Evolutionary conservation across 2,797 vertebrate genomes (phyloP), one percentile per base, ranked within the genome.

Genomic region (Centroberyx gerrardi): DNA sequence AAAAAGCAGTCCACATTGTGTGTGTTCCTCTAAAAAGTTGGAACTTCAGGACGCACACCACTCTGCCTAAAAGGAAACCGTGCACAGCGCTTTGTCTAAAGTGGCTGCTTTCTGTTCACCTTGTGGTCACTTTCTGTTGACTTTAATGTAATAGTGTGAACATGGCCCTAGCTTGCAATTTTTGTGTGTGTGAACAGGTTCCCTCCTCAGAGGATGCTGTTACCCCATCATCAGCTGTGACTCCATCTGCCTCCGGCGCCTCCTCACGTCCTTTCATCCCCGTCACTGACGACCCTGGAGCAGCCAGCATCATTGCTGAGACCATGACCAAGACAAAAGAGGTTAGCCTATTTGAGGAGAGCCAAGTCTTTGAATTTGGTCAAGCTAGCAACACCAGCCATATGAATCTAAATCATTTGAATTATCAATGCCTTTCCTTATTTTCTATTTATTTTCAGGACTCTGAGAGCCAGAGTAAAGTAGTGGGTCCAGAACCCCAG

Each of bases 271-370:
- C 98, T 22, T 99, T 99, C 84, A 99, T 99, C 87, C 98, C 98
- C 0, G 98, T 99, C 83, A 99, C 98, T 0, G 98, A 99, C 77
- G 98, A 99, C 90, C 98, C 97, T 0, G 97, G 98, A 84, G 98
- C 98, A 27, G 98, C 98, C 80, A 99, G 97, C 93, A 99, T 99
- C 88, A 99, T 99, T 67, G 98, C 98, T 8, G 98, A 99, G 87
- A 99, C 98, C 63, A 99, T 99, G 98, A 98, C 98, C 59, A 99
- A 99, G 93, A 98, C 98, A 52, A 99, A 98, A 96, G 98, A 98
- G 93, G 98, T 97, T 63, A 63, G 77, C 62, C n/a, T 48, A 22
- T 44, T 17, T 3, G 0, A 7, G 27, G n/a, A 58, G 22, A n/a
- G 14, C 14, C 5, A 3, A 18, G 2, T 4, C 3, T 46, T 1